phyloP scores from a whole-genome alignment of 2,113 vertebrate genomes.

The Phylloscopus whistleri region DNA sequence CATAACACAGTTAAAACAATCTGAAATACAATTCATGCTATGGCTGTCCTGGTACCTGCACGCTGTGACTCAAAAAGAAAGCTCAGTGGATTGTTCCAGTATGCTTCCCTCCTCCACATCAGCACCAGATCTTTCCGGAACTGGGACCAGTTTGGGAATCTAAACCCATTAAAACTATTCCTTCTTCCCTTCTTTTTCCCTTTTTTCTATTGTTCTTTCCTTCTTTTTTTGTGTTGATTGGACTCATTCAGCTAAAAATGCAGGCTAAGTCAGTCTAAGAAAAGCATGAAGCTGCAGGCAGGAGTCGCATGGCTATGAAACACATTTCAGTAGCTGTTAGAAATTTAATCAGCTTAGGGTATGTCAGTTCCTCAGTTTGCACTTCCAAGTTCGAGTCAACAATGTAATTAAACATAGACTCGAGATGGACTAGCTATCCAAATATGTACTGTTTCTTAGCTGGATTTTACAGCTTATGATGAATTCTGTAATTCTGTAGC shows the following conservation, averaged over 20 bases:
- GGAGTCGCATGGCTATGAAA: background rate
- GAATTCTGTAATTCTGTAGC: background rate
- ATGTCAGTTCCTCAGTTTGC: background rate
- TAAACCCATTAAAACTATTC: background rate
- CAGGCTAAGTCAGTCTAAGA: background rate
- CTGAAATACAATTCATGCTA: background rate
- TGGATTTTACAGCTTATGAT: background rate
- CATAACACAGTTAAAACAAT: background rate
- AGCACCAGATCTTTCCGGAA: background rate
- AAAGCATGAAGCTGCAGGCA: background rate
- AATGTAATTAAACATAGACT: background rate
- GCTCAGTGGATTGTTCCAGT: background rate
- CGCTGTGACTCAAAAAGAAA: background rate
- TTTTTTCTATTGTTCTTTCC: background rate
- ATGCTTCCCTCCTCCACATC: background rate
- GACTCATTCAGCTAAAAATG: background rate
- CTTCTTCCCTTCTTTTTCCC: accelerated
- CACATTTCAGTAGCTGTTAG: accelerated
- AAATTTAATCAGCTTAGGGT: background rate
- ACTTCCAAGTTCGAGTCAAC: background rate
- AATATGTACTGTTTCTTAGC: background rate
- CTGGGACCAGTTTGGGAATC: background rate
- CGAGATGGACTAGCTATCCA: background rate
- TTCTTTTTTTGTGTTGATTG: background rate
- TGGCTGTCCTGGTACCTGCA: accelerated